A percentile compares a stretch with the other conserved stretches of the same genome.
Conservation (phyloP, 2,113 vertebrate genomes). For the Donacobius atricapilla region DNA sequence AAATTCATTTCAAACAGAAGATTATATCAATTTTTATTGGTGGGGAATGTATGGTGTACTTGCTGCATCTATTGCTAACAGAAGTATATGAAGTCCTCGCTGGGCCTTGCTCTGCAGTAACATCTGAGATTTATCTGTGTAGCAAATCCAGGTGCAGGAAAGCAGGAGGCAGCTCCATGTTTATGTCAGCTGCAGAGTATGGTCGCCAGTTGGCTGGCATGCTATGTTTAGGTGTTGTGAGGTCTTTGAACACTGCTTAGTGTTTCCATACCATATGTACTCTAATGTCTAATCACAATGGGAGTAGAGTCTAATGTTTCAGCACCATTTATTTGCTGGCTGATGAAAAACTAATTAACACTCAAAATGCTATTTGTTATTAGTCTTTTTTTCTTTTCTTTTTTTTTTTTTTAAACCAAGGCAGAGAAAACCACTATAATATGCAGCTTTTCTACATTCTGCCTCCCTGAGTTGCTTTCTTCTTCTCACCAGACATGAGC, state of each 20-base stretch:
- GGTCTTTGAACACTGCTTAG: neutral
- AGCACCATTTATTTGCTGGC: neutral
- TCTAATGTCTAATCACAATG: neutral
- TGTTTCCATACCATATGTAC: conserved; percentile 22
- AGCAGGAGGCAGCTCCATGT: neutral
- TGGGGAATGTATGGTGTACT: neutral
- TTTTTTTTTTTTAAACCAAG: neutral
- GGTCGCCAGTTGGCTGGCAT: neutral
- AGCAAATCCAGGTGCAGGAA: neutral
- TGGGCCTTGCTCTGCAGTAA: neutral
- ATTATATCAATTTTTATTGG: neutral
- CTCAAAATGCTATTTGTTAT: neutral
- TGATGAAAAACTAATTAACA: neutral
- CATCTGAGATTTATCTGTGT: neutral
- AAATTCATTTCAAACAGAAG: neutral
- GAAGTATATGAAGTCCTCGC: neutral
- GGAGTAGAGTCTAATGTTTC: neutral
- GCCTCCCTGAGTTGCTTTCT: neutral
- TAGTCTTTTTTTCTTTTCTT: neutral
- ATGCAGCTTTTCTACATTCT: neutral
- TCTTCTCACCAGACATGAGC: neutral
- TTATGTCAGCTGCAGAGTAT: neutral
- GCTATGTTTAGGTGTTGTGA: neutral
- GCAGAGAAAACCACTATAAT: neutral
- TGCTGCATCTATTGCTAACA: neutral